Conservation (phyloP, 2,888 invertebrate genomes). For the Macrophya annulata region DNA sequence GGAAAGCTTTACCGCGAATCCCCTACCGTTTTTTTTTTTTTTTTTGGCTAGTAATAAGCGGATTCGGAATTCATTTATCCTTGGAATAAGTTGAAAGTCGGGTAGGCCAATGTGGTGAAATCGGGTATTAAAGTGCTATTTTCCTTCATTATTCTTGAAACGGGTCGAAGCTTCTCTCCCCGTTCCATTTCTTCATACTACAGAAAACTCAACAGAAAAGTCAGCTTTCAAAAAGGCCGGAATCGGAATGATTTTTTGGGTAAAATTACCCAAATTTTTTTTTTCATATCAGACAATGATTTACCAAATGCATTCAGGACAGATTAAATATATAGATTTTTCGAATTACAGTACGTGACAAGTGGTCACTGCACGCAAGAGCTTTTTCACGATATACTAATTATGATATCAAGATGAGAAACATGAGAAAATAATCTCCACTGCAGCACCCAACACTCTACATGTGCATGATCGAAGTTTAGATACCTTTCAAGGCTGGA, state of each 20-base stretch:
- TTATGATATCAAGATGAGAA: neutral
- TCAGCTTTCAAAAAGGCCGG: neutral
- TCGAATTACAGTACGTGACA: neutral
- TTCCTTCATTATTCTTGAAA: conserved; percentile 29
- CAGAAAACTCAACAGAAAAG: neutral
- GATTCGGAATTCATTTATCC: conserved; percentile 42
- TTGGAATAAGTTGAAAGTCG: conserved; percentile 41
- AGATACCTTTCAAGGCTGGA: neutral
- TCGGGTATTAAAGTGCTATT: conserved; percentile 39
- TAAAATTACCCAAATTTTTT: neutral
- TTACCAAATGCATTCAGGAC: conserved; percentile 3
- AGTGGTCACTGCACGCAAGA: neutral
- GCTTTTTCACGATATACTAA: neutral
- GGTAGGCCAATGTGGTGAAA: conserved; percentile 28
- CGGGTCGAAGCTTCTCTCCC: neutral
- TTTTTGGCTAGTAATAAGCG: conserved; percentile 23
- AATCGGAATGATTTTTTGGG: neutral
- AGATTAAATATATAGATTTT: neutral
- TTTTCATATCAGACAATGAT: neutral
- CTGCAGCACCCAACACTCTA: neutral
- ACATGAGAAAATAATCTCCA: neutral
- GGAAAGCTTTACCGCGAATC: conserved; percentile 13
- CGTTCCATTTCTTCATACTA: neutral
- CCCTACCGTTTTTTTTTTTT: neutral
- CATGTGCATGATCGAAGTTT: neutral